These are phyloP conservation scores for Adelognathus sp. DNA, from an alignment of 2,888 invertebrate genomes.

Conservation along the genomic window DNA sequence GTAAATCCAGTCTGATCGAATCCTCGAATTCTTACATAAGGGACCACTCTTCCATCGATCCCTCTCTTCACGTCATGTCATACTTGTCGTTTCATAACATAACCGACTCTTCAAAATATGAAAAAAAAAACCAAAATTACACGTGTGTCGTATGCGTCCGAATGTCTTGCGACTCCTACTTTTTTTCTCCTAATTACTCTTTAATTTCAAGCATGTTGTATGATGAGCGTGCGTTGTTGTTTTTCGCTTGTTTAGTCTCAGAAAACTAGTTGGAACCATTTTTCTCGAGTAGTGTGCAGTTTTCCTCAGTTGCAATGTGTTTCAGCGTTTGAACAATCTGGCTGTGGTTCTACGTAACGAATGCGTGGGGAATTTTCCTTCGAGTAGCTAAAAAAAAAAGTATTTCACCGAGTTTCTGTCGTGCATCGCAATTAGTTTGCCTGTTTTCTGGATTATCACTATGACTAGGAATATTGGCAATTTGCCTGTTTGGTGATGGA, in stretches of 20 bases:
- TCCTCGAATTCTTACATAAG: conserved; percentile 10
- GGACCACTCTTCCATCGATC: conserved; percentile 44
- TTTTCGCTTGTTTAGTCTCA: conserved; percentile 27
- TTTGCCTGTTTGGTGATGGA: conserved; percentile 73
- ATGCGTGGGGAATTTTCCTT: neutral
- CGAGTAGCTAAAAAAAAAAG: conserved; percentile 2
- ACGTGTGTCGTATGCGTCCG: conserved; percentile 61
- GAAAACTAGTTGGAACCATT: conserved; percentile 11
- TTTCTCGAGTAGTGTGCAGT: conserved; percentile 28
- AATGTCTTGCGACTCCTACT: conserved; percentile 56
- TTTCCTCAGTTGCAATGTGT: conserved; percentile 16
- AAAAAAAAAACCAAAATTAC: too few relatives aligned
- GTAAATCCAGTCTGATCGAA: neutral
- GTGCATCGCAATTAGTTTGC: conserved; percentile 69
- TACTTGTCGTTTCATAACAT: conserved; percentile 24
- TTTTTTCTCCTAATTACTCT: conserved; percentile 42
- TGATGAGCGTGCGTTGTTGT: conserved; percentile 50
- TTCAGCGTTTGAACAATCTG: conserved; percentile 9
- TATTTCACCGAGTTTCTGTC: conserved; percentile 41
- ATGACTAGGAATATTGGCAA: neutral
- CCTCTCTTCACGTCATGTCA: conserved; percentile 34
- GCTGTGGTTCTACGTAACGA: conserved; percentile 5
- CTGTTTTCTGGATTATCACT: conserved; percentile 48
- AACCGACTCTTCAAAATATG: conserved; percentile 22
- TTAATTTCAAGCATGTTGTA: conserved; percentile 65